Evolutionary conservation across 1,140 invertebrate species (phyloP).

Genomic region (Trichonephila clavata): DNA sequence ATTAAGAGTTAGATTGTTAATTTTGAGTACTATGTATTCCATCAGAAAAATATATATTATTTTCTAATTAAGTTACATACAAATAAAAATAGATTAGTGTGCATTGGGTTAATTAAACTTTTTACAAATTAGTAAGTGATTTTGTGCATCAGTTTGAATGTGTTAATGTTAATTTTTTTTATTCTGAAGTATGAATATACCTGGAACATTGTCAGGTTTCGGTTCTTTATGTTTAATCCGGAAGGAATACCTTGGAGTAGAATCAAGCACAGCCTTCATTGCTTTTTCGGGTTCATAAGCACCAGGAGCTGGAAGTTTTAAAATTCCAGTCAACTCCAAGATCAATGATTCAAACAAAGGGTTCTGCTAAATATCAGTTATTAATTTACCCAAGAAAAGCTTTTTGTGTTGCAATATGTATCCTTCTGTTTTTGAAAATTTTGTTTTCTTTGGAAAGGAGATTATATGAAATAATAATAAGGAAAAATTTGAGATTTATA

Average conservation of each 20-base stretch:
- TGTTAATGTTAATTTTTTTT: no score
- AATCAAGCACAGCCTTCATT: conserved; percentile 83
- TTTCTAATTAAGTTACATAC: no score
- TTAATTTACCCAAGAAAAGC: neutral
- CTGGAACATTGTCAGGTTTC: conserved; percentile 83
- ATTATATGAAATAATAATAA: no score
- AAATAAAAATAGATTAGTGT: no score
- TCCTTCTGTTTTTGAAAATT: neutral
- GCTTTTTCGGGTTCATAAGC: conserved; percentile 90
- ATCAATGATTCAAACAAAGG: neutral
- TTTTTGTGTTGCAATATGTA: neutral
- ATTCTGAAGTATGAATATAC: conserved; percentile 79
- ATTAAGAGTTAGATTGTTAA: no score
- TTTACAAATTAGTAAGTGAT: no score
- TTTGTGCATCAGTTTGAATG: no score
- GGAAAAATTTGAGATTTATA: no score
- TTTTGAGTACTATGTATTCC: no score
- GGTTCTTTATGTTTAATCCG: conserved; percentile 83
- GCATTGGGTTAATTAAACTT: no score
- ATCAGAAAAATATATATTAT: no score
- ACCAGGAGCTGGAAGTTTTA: conserved; percentile 84
- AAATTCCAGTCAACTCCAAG: neutral
- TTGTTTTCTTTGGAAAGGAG: no score
- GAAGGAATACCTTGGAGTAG: conserved; percentile 86
- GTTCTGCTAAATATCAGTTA: neutral